Percentiles rank a stretch among this genome's conserved stretches.
Evolutionary conservation across 2,888 invertebrate genomes (phyloP).

Genomic region (Tiphia femorata): DNA sequence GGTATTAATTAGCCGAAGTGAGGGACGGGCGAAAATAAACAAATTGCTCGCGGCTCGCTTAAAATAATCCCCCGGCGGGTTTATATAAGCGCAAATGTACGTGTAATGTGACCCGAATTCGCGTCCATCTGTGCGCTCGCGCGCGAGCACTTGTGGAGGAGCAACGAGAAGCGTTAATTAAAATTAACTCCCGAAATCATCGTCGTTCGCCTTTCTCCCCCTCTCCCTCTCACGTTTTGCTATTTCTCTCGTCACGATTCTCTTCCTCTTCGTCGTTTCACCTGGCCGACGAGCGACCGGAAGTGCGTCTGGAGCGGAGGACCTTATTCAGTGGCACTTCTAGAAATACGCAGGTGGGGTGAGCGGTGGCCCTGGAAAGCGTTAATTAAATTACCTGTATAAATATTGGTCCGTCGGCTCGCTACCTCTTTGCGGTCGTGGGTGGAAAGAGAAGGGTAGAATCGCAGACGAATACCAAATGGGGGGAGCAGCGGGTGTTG

Average conservation of each 20-base stretch:
- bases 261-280: neutral
- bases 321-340: neutral
- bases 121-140: no score
- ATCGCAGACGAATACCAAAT: no score
- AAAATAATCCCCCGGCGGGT: no score
- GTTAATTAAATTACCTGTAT: conserved; percentile 27
- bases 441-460: neutral
- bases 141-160: no score
- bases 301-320: neutral
- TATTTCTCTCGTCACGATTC: neutral
- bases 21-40: no score
- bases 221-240: neutral
- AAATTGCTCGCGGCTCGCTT: no score
- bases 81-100: no score
- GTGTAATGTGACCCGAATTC: no score
- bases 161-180: conserved; percentile 35
- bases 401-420: neutral
- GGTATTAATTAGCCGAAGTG: no score
- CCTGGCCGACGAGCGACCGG: neutral
- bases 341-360: conserved; percentile 27
- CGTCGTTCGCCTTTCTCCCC: neutral
- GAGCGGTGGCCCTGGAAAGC: no score
- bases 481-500: neutral
- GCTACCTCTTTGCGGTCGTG: no score
- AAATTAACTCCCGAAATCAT: conserved; percentile 12